Evolutionary conservation across 2,888 invertebrate species (phyloP).

Genomic region (Amaurobius ferox): DNA sequence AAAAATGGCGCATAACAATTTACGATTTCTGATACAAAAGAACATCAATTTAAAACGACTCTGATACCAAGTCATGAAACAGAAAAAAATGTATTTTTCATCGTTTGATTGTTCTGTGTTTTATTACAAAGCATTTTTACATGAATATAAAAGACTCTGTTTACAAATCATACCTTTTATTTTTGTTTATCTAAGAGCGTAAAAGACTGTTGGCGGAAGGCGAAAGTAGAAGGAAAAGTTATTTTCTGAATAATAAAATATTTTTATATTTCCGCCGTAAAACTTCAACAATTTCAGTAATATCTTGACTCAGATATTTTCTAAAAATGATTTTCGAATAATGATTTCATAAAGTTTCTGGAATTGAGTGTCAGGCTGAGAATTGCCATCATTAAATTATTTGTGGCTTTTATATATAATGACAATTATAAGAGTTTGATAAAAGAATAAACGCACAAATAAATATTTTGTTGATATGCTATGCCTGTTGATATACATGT

Average conservation of each 20-base stretch:
- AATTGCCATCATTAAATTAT: too few species aligned
- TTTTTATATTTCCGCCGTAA: conserved; percentile 8
- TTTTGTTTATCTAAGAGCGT: not conserved
- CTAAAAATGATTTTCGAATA: too few species aligned
- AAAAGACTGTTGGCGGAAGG: not conserved
- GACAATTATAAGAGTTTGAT: too few species aligned
- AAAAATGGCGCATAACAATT: conserved; percentile 34
- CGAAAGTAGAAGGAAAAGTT: not conserved
- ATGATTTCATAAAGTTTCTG: too few species aligned
- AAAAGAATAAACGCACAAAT: too few species aligned
- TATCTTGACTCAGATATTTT: not conserved
- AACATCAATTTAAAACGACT: conserved; percentile 37
- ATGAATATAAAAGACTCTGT: conserved; percentile 19
- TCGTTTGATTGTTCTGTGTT: conserved; percentile 37
- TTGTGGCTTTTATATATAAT: too few species aligned
- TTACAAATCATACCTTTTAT: conserved; percentile 15
- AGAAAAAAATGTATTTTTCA: conserved; percentile 26
- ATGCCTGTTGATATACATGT: too few species aligned
- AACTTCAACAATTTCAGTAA: not conserved
- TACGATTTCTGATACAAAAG: conserved; percentile 55
- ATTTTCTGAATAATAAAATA: not conserved
- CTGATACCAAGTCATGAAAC: conserved; percentile 25
- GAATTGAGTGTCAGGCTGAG: too few species aligned
- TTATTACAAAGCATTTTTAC: conserved; percentile 31
- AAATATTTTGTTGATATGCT: too few species aligned